These are phyloP conservation scores for Fratercula arctica DNA, from an alignment of 2,797 vertebrate genomes.

Conservation along the genomic window DNA sequence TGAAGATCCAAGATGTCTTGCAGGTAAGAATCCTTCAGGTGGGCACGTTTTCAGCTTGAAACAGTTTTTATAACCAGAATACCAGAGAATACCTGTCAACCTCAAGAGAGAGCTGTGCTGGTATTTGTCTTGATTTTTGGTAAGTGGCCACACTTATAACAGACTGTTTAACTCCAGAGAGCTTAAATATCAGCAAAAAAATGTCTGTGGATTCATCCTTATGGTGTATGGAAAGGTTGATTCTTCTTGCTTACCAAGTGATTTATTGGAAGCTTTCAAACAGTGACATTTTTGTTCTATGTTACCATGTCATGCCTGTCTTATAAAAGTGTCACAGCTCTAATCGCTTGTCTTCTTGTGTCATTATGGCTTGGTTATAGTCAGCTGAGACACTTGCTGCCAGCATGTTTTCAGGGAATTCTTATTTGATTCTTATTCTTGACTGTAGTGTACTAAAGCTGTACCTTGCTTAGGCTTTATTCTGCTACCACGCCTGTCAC, in stretches of 20 bases:
- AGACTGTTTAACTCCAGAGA: background rate
- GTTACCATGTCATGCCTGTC: constrained; percentile 19
- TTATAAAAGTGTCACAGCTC: background rate
- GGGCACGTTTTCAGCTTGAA: background rate
- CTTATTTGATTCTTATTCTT: background rate
- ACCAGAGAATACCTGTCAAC: background rate
- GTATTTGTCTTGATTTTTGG: background rate
- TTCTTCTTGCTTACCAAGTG: constrained; percentile 3
- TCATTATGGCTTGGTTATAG: background rate
- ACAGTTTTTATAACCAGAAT: background rate
- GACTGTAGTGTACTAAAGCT: background rate
- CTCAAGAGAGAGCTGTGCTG: background rate
- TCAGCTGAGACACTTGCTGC: background rate
- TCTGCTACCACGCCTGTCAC: background rate
- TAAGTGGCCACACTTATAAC: background rate
- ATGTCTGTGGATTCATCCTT: background rate
- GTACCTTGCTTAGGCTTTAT: background rate
- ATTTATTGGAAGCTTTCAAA: constrained; percentile 30
- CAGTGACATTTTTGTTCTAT: constrained; percentile 7
- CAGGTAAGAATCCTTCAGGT: constrained; percentile 80
- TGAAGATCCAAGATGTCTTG: constrained; percentile 96
- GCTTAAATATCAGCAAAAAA: background rate
- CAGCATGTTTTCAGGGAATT: background rate
- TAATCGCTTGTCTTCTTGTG: constrained; percentile 33
- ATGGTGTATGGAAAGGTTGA: background rate